Base-by-base conservation (phyloP, 2,113 vertebrate genomes). In the Hippocampus barbouri region DNA sequence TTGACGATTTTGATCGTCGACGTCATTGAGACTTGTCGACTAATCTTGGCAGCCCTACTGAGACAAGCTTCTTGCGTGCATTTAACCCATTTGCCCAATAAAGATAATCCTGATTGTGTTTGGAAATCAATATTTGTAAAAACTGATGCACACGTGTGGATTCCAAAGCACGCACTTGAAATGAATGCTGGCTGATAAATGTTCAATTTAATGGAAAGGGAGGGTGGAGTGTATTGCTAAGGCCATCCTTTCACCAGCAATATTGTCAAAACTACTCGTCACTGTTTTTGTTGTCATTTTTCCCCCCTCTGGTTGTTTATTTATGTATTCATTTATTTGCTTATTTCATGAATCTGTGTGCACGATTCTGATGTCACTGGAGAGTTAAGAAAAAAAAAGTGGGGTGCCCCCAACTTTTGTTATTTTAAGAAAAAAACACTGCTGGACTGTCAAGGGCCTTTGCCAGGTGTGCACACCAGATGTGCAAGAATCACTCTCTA, bases 391-490 rank as follows among this genome's bases (percentile, higher is more conserved):
- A 56, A 76, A 72, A 68, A 77, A 75, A 75, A 72, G 8, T 40
- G 67, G 61, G 64, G 56, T 57, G 68, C 63, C 65, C 61, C 18
- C 21, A 43, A 30, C 67, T 66, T 71, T 72, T 75, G 43, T 76
- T 70, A 72, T 68, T 74, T 20, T 74, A 8, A 70, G 78, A 78
- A 5, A 70, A 85, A 87, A 85, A 86, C 81, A 86, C 75, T 65
- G 70, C 70, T 75, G 69, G 64, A 47, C 66, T 70, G 59, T 79
- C 72, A 69, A 70, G 79, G n/a, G n/a, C n/a, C 84, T 80, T 68
- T 43, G 45, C 80, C 86, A 89, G 89, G 88, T 90, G 88, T 84
- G 82, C 76, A 57, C 61, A 57, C 84, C 85, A 86, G 83, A 88
- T 87, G 88, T 87, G 83, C 53, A 65, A 30, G 71, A 69, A 80